Conservation (phyloP, 2,888 invertebrate species). For the Tenthredo scrophulariae region DNA sequence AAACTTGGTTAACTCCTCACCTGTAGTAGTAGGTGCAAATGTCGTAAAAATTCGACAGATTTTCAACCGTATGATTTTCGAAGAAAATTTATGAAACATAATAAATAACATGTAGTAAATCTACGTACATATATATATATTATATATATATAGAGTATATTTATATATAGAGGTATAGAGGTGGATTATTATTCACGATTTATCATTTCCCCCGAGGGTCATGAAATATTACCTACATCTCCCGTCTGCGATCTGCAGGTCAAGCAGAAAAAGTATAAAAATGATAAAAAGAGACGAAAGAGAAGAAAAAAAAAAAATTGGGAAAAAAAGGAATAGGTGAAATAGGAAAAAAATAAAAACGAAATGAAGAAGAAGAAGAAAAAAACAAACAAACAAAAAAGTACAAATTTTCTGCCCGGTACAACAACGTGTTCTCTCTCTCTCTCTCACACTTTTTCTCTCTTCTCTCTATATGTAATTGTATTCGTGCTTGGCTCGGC, state of each 20-base stretch:
- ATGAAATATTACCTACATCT: slow-evolving; percentile 34
- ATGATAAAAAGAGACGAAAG: background rate
- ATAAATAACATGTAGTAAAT: background rate
- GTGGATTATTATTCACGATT: slow-evolving; percentile 44
- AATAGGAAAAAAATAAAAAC: background rate
- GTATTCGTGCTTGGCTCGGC: background rate
- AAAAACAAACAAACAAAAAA: no score
- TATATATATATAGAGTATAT: background rate
- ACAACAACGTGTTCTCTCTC: background rate
- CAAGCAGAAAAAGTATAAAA: slow-evolving; percentile 10
- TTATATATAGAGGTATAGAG: background rate
- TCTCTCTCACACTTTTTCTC: background rate
- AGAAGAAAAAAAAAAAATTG: background rate
- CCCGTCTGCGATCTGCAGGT: slow-evolving; percentile 7
- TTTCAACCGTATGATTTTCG: no score
- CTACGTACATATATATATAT: background rate
- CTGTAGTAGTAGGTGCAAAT: no score
- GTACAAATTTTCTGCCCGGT: background rate
- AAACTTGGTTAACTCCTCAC: no score
- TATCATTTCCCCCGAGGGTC: slow-evolving; percentile 19
- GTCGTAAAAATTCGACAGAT: no score
- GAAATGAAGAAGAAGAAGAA: background rate
- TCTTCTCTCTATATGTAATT: background rate
- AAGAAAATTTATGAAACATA: background rate
- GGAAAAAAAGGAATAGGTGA: background rate